Conservation (phyloP, 2,113 vertebrate genomes). For the Silurus asotus region DNA sequence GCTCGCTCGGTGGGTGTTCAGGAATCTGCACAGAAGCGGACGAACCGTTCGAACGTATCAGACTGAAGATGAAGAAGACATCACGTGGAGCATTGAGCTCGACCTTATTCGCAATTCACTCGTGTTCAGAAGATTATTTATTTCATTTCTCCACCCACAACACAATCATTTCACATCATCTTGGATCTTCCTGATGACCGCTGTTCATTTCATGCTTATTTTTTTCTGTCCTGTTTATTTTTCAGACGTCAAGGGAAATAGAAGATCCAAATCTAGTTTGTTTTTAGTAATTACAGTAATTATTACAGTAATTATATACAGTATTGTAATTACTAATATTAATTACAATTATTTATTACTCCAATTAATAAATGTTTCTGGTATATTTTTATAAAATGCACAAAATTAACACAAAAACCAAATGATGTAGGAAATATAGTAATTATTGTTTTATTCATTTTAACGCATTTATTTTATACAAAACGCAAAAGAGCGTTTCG, state of each 20-base stretch:
- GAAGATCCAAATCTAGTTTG: background rate
- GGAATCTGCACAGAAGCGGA: conserved; percentile 25
- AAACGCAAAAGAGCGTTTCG: no score
- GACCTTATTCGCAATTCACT: background rate
- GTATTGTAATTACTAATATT: no score
- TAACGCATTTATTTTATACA: no score
- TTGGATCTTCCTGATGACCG: background rate
- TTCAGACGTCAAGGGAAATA: background rate
- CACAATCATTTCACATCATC: background rate
- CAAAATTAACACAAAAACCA: no score
- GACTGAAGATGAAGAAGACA: background rate
- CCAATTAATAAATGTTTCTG: no score
- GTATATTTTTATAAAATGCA: no score
- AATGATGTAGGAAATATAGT: no score
- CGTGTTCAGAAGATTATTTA: background rate
- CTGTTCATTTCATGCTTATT: background rate
- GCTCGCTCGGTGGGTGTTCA: background rate
- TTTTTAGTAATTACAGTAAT: background rate
- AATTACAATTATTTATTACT: no score
- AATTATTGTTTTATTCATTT: no score
- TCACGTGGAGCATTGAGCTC: background rate
- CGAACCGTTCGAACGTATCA: background rate
- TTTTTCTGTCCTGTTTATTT: background rate
- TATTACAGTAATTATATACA: background rate
- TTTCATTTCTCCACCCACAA: background rate